Conservation (phyloP, 2,113 vertebrate genomes). For the Oxyruncus cristatus region DNA sequence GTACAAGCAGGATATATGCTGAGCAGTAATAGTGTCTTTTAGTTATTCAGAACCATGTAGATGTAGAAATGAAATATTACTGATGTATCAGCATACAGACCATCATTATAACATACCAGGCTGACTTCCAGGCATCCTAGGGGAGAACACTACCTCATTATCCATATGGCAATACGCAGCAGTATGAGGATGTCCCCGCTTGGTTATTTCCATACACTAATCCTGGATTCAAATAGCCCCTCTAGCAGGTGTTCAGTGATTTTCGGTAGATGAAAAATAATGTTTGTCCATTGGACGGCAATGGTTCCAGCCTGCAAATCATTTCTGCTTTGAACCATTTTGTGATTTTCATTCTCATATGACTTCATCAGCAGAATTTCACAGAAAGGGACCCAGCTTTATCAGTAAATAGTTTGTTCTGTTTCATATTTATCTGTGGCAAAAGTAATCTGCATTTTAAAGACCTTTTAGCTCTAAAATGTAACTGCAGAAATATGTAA, state of each 20-base stretch:
- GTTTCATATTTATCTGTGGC: not conserved
- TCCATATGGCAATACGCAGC: not conserved
- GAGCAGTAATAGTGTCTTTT: not conserved
- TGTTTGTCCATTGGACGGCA: not conserved
- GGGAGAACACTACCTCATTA: not conserved
- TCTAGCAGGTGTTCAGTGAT: not conserved
- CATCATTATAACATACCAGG: not conserved
- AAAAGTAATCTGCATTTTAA: not conserved
- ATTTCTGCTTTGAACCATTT: not conserved
- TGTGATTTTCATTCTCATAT: not conserved
- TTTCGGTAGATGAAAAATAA: not conserved
- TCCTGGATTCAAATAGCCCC: not conserved
- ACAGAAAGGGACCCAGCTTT: not conserved
- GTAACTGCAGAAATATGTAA: not conserved
- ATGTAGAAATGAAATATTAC: not conserved
- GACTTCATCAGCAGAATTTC: not conserved
- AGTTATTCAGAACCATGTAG: not conserved
- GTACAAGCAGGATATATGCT: not conserved
- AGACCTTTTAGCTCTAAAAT: not conserved
- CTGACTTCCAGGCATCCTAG: not conserved
- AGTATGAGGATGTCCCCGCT: rapidly evolving
- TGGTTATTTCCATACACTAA: not conserved
- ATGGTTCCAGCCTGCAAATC: not conserved
- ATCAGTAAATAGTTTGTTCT: not conserved
- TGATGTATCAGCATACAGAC: not conserved